Evolutionary conservation across 2,797 vertebrate genomes (phyloP).

Genomic region (Choloepus didactylus): DNA sequence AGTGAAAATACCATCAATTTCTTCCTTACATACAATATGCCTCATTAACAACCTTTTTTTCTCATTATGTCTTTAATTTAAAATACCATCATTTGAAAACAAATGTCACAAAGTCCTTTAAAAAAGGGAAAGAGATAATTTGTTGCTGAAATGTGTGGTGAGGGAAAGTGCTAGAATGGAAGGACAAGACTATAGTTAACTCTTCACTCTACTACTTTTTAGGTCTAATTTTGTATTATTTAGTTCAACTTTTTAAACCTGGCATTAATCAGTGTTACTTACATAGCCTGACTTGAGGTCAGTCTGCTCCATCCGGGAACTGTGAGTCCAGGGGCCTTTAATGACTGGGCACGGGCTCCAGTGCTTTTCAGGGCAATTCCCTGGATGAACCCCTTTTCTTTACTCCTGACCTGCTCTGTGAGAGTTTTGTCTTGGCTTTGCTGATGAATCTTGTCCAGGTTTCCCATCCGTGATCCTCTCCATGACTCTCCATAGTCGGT

Average conservation of each 20-base stretch:
- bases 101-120: slow-evolving; percentile 66
- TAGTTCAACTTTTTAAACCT: background rate
- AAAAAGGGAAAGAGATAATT: background rate
- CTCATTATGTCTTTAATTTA: slow-evolving; percentile 61
- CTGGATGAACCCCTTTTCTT: background rate
- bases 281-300: background rate
- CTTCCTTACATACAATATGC: slow-evolving; percentile 68
- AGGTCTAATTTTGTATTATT: background rate
- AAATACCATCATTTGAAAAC: slow-evolving; percentile 75
- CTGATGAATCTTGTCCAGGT: background rate
- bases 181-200: background rate
- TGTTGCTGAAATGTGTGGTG: background rate
- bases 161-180: background rate
- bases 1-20: slow-evolving; percentile 85
- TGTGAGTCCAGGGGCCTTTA: background rate
- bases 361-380: background rate
- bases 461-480: background rate
- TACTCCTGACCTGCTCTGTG: background rate
- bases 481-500: background rate
- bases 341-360: background rate
- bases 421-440: background rate
- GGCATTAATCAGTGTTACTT: background rate
- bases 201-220: background rate
- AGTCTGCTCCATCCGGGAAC: too few species aligned
- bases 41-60: slow-evolving; percentile 79